Evolutionary conservation across 2,797 vertebrate genomes (phyloP).

Genomic region (Sebastes iracundus): DNA sequence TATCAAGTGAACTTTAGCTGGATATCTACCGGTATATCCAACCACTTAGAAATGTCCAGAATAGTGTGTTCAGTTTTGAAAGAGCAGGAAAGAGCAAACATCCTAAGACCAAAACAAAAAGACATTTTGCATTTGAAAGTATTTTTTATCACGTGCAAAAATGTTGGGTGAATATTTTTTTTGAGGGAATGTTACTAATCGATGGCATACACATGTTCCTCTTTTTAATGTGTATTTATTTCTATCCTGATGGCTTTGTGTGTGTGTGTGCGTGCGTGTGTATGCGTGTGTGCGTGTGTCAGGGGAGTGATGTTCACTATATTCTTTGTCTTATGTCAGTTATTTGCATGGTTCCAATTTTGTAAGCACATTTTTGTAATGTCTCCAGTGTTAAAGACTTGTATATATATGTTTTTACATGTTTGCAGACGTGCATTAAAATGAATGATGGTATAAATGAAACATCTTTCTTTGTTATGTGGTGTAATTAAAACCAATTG

Average conservation of each 20-base stretch:
- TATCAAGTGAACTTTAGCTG: background rate
- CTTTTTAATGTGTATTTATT: slow-evolving; percentile 51
- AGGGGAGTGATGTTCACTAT: slow-evolving; percentile 1
- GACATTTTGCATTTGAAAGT: background rate
- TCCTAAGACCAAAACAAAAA: slow-evolving; percentile 19
- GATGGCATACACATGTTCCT: slow-evolving; percentile 4
- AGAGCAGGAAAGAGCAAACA: background rate
- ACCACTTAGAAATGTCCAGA: background rate
- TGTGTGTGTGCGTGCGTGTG: background rate
- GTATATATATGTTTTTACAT: slow-evolving; percentile 67
- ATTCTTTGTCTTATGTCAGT: slow-evolving; percentile 27
- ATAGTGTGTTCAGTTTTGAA: background rate
- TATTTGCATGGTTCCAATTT: slow-evolving; percentile 68
- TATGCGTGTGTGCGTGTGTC: background rate
- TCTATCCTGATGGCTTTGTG: too few species aligned
- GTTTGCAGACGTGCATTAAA: slow-evolving; percentile 67
- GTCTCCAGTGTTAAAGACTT: slow-evolving; percentile 56
- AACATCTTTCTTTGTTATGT: background rate
- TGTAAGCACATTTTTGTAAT: slow-evolving; percentile 64
- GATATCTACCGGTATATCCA: background rate
- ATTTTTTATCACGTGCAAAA: slow-evolving; percentile 5
- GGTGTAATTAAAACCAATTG: background rate
- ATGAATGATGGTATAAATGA: slow-evolving; percentile 29
- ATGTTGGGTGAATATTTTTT: background rate
- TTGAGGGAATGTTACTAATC: slow-evolving; percentile 30